Conservation (phyloP, 2,797 vertebrate genomes). For the Microctenopoma steveboyesi region DNA sequence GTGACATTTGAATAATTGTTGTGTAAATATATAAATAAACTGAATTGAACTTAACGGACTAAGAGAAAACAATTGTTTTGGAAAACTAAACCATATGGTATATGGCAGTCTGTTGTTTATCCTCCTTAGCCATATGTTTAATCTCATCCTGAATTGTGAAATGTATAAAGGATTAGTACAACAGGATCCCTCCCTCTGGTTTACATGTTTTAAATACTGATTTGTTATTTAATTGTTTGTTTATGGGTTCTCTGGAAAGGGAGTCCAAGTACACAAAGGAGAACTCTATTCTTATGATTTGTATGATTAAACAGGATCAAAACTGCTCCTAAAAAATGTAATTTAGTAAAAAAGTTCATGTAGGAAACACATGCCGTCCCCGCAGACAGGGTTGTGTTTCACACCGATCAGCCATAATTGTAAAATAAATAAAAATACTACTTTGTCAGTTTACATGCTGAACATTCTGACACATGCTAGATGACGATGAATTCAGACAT, state of each 20-base stretch:
- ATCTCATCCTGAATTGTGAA: slow-evolving; percentile 20
- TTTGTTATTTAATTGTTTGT: slow-evolving; percentile 10
- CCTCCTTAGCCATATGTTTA: slow-evolving; percentile 16
- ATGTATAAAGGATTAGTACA: slow-evolving; percentile 3
- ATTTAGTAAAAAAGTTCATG: slow-evolving; percentile 5
- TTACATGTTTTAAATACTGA: slow-evolving; percentile 8
- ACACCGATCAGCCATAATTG: background rate
- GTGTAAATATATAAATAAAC: no score
- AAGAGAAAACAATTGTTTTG: background rate
- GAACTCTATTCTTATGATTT: slow-evolving; percentile 1
- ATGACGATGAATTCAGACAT: slow-evolving; percentile 52
- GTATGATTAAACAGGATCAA: background rate
- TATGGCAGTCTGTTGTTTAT: slow-evolving; percentile 3
- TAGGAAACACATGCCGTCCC: background rate
- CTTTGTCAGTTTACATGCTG: slow-evolving; percentile 3
- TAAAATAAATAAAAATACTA: background rate
- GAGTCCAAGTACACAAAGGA: background rate
- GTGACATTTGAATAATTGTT: no score
- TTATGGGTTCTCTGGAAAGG: background rate
- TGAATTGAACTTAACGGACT: background rate
- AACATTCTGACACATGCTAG: slow-evolving; percentile 28
- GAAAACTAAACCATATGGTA: slow-evolving; percentile 1
- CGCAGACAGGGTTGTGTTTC: background rate
- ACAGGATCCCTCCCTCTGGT: background rate
- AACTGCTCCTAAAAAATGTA: background rate